Base-by-base conservation (phyloP, 2,113 vertebrate genomes). In the Pica pica region DNA sequence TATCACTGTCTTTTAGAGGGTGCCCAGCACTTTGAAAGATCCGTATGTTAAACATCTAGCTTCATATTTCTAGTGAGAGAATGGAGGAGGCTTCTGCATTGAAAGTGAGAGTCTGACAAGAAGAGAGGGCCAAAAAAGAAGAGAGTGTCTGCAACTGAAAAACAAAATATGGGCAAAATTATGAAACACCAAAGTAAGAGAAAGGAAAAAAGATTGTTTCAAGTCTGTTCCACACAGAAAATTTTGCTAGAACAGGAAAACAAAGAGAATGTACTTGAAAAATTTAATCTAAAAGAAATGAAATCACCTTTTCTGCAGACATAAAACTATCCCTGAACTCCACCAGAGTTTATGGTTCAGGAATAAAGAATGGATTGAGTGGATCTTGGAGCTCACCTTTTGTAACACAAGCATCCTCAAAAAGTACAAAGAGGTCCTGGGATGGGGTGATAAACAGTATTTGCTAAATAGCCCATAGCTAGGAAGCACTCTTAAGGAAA, bases 11-110 rank as follows among this genome's bases (percentile, higher is more conserved):
- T 90, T 90, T 92, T 89, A 92, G 69, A 89, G 80, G n/a, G 30
- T 90, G 76, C 86, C 86, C 92, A 95, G 86, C 76, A 82, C 69
- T 86, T 94, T 89, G 56, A 81, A 78, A 83, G 77, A 87, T 92
- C 65, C 26, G 6, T 93, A 93, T 93, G 92, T 83, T 92, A 86
- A 93, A 83, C 49, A 90, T 92, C 64, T 61, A 94, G 64, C 20
- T 93, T 94, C 69, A 5, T 84, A 76, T 89, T 96, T 94, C 88
- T 87, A 92, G 76, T 39, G 65, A 63, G 76, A 93, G 60, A 88
- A 76, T 50, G 73, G 31, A 90, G 69, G 47, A 90, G 73, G 56
- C 24, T 35, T 89, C 52, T 83, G 50, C 52, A 35, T 33, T 93
- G 60, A 71, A 95, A 87, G 39, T 67, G 78, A 93, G 73, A 93